phyloP scores from a whole-genome alignment of 2,888 invertebrate genomes.

The Reticulitermes lucifugus region DNA sequence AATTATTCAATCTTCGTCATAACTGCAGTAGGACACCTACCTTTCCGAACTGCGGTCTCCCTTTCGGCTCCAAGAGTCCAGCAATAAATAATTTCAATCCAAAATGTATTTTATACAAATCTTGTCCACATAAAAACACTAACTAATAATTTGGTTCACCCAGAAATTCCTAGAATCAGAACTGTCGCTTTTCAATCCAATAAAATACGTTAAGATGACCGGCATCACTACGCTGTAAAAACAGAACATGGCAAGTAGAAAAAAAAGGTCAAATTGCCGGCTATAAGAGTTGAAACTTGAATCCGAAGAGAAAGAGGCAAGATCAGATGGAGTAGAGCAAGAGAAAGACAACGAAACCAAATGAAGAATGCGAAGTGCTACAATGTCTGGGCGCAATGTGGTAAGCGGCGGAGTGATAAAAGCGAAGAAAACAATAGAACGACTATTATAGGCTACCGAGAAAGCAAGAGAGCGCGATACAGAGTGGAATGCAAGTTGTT shows the following conservation, averaged over 20 bases:
- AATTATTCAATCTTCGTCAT: too few relatives aligned
- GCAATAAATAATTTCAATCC: neutral
- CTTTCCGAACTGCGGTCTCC: too few relatives aligned
- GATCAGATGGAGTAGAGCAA: neutral
- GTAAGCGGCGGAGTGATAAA: conserved; percentile 6
- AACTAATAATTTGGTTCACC: neutral
- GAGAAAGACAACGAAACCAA: neutral
- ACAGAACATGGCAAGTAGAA: neutral
- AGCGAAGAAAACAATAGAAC: conserved; percentile 24
- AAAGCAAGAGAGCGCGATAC: conserved; percentile 20
- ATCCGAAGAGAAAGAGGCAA: neutral
- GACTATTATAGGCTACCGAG: conserved; percentile 20
- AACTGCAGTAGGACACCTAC: too few relatives aligned
- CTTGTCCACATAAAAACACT: neutral
- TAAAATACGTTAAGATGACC: neutral
- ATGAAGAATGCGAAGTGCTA: neutral
- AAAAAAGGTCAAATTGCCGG: neutral
- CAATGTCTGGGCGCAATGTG: conserved; percentile 1
- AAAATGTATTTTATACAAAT: neutral
- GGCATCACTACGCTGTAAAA: neutral
- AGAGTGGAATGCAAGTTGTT: conserved; percentile 32
- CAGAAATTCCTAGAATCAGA: neutral
- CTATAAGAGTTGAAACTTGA: conserved; percentile 1
- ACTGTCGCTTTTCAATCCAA: neutral
- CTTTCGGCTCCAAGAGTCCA: too few relatives aligned